Evolutionary conservation across 2,797 vertebrate genomes (phyloP).

Genomic region (Champsocephalus esox): DNA sequence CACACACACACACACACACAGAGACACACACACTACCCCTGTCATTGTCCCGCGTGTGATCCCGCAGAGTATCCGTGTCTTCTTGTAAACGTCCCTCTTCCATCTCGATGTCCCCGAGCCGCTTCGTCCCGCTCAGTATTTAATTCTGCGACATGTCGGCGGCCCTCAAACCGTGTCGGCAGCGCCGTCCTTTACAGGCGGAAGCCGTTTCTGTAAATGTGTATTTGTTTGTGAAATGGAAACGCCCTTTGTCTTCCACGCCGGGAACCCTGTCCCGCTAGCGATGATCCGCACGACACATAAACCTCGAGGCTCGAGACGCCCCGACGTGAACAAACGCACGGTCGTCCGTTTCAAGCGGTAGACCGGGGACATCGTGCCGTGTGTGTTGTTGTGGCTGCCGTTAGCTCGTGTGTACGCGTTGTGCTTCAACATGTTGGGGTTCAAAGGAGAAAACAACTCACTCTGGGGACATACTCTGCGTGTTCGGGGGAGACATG

Average conservation of each 20-base stretch:
- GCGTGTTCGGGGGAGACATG: not conserved
- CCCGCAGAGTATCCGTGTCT: not conserved
- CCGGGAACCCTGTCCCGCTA: constrained; percentile 5
- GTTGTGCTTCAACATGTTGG: not conserved
- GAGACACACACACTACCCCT: too few species aligned
- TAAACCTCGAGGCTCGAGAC: not conserved
- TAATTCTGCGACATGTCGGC: not conserved
- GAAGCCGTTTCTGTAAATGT: constrained; percentile 85
- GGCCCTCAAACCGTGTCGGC: constrained; percentile 39
- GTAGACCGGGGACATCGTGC: constrained; percentile 13
- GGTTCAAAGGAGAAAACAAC: constrained; percentile 30
- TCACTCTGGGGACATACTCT: not conserved
- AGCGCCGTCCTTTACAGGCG: constrained; percentile 91
- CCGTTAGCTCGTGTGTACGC: constrained; percentile 22
- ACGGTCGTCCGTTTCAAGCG: constrained; percentile 9
- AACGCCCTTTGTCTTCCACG: constrained; percentile 84
- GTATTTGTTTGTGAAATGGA: constrained; percentile 79
- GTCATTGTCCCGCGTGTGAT: not conserved
- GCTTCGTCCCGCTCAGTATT: not conserved
- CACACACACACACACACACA: too few species aligned
- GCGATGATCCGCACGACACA: constrained; percentile 56
- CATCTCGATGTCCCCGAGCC: not conserved
- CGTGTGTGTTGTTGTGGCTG: constrained; percentile 20
- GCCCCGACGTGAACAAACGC: not conserved
- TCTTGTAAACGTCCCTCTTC: not conserved